Conservation (phyloP, 2,113 vertebrate genomes). For the Mastomys coucha region DNA sequence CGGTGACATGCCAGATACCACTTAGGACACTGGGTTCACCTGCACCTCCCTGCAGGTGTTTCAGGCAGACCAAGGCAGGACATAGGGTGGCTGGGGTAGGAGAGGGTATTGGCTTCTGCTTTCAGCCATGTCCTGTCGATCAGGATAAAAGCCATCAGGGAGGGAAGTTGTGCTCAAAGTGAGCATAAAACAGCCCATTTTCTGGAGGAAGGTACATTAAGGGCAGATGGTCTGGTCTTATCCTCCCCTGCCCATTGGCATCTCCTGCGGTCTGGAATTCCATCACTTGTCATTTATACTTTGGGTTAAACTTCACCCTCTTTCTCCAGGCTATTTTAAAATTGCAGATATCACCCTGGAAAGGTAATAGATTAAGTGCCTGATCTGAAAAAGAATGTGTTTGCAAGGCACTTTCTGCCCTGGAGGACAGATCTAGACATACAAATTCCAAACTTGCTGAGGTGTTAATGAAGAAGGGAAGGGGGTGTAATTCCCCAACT, state of each 20-base stretch:
- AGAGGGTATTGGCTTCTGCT: neutral
- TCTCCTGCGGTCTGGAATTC: constrained; percentile 7
- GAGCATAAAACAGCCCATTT: neutral
- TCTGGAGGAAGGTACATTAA: neutral
- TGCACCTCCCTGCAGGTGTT: neutral
- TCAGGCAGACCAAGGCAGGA: neutral
- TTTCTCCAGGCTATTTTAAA: constrained; percentile 60
- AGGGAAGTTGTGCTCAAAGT: neutral
- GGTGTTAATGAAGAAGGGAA: neutral
- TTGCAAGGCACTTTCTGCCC: constrained; percentile 40
- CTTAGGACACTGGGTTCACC: neutral
- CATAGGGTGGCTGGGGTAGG: neutral
- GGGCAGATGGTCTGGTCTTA: neutral
- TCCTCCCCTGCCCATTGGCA: neutral
- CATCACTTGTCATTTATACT: neutral
- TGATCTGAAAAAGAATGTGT: constrained; percentile 50
- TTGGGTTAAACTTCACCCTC: constrained; percentile 36
- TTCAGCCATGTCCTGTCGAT: neutral
- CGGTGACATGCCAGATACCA: neutral
- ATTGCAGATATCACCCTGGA: constrained; percentile 4
- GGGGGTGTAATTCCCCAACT: neutral
- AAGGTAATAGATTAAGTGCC: constrained; percentile 34
- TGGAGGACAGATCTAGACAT: constrained; percentile 14
- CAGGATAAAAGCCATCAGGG: neutral
- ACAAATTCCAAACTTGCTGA: constrained; percentile 11